Evolutionary conservation across 2,113 vertebrate species (phyloP), one percentile per base, ranked within the genome.

Genomic region (Scolopax mira): DNA sequence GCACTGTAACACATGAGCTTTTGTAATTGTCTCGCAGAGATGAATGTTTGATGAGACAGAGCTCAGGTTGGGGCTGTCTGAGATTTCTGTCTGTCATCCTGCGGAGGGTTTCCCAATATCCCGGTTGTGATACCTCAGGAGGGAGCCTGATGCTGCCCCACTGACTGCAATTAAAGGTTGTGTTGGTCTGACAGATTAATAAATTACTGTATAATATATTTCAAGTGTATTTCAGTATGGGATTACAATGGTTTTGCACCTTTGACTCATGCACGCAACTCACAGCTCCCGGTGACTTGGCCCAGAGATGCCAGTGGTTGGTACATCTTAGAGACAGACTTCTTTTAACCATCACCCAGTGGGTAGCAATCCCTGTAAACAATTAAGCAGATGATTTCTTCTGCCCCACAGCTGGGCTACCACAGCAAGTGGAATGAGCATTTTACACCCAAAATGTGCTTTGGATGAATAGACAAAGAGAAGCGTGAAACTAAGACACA

Each of bases 11-110:
- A 72, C 61, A 75, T 30, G 62, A 95, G 73, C 62, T 92, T 93
- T 79, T 13, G 18, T 90, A 92, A 89, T 88, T 90, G 88, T 57
- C 88, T 94, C 62, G 18, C 55, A 18, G 77, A 81, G 57, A 73
- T 66, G 57, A 88, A 90, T 88, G 70, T 39, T 31, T 82, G 92
- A 89, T 77, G 88, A 96, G 85, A 78, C 75, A 82, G 58, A 94
- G 73, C 73, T 16, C 28, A 75, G 80, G 61, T 69, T 80, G 41
- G 41, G 39, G 78, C 51, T 35, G 72, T 41, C 82, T 64, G 84
- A 91, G 93, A 83, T 72, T 94, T 89, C 51, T 64, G 64, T 52
- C 70, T 88, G 75, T 42, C 71, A 87, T 55, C 73, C 72, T 18
- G 52, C 3, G 15, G 39, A 86, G 61, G 79, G 64, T 87, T 93